These are phyloP conservation scores for Rhinogobio ventralis DNA, from an alignment of 2,797 vertebrate species.

Conservation along the genomic window DNA sequence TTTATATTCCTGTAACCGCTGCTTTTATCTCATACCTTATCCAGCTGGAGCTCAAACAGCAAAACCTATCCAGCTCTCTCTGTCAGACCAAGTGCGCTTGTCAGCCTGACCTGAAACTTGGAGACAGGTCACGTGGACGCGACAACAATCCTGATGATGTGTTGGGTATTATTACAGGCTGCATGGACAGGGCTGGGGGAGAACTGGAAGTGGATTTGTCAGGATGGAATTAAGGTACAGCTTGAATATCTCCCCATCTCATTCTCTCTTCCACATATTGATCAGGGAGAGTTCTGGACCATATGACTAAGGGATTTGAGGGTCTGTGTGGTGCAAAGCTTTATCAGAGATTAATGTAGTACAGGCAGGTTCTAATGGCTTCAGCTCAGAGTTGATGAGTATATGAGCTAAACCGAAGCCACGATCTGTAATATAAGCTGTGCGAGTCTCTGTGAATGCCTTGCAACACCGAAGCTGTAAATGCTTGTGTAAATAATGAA, in stretches of 20 bases:
- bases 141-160: slow-evolving; percentile 13
- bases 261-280: slow-evolving; percentile 44
- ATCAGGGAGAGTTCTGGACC: slow-evolving; percentile 60
- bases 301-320: slow-evolving; percentile 52
- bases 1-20: slow-evolving; percentile 12
- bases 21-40: slow-evolving; percentile 30
- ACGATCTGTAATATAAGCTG: not conserved
- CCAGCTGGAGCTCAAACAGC: slow-evolving; percentile 13
- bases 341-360: slow-evolving; percentile 59
- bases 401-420: slow-evolving; percentile 4
- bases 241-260: not conserved
- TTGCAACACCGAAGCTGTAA: not conserved
- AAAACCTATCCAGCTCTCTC: not conserved
- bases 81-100: not conserved
- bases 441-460: slow-evolving; percentile 19
- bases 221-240: slow-evolving; percentile 8
- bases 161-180: slow-evolving; percentile 39
- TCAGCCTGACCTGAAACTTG: slow-evolving; percentile 13
- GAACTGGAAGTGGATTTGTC: slow-evolving; percentile 17
- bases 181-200: slow-evolving; percentile 4
- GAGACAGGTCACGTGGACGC: slow-evolving; percentile 11
- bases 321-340: slow-evolving; percentile 48
- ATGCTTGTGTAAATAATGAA: slow-evolving; percentile 34
- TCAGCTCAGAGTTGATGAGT: slow-evolving; percentile 54
- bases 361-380: slow-evolving; percentile 61